Evolutionary conservation across 2,888 invertebrate species (phyloP).

Genomic region (Pimpla rufipes): DNA sequence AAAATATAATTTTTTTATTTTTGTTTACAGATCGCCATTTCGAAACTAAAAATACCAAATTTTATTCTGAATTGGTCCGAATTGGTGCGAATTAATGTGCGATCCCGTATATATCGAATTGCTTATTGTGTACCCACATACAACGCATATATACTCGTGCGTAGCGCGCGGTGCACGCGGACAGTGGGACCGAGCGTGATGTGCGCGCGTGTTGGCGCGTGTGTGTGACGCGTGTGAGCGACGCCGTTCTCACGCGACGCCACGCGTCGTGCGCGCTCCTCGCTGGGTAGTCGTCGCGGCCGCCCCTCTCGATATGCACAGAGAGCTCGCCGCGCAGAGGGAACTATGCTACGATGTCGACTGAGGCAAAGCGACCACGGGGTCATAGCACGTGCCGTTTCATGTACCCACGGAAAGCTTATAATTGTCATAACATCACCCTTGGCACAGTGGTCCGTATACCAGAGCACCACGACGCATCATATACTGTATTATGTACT

Average conservation of each 20-base stretch:
- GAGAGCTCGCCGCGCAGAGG: constrained; percentile 43
- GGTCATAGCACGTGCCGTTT: constrained; percentile 77
- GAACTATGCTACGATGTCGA: constrained; percentile 46
- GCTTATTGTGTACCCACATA: too few species aligned
- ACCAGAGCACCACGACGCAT: not conserved
- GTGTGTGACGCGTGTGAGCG: constrained; percentile 83
- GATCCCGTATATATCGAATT: too few species aligned
- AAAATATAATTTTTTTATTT: too few species aligned
- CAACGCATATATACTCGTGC: constrained; percentile 10
- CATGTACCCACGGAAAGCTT: constrained; percentile 81
- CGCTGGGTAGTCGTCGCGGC: constrained; percentile 36
- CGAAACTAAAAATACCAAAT: too few species aligned
- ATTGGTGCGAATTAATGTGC: too few species aligned
- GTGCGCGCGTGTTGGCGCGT: constrained; percentile 66
- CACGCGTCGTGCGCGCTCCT: constrained; percentile 76
- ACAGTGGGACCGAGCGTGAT: not conserved
- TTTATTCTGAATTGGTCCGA: too few species aligned
- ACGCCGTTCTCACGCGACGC: constrained; percentile 83
- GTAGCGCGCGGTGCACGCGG: not conserved
- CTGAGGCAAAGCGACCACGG: constrained; percentile 31
- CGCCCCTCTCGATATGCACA: constrained; percentile 57
- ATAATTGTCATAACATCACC: constrained; percentile 83
- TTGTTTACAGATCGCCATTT: too few species aligned
- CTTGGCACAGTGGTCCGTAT: constrained; percentile 42
- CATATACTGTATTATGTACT: not conserved